A percentile compares a stretch with the other conserved stretches of the same genome.
These are phyloP conservation scores for Choristoneura rosaceana DNA, from an alignment of 2,888 invertebrate genomes.

Conservation along the genomic window DNA sequence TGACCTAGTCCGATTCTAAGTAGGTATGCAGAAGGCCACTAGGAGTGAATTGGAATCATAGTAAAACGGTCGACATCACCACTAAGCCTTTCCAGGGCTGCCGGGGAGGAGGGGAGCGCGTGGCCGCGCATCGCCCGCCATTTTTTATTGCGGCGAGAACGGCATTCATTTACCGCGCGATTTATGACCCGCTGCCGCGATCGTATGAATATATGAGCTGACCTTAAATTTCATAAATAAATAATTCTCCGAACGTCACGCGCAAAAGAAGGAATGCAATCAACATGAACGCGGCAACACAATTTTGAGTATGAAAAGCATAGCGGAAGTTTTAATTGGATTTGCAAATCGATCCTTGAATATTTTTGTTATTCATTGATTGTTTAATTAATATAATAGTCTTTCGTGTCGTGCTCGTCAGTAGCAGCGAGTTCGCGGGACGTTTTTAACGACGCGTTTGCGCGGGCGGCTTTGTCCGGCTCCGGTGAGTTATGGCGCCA, in stretches of 20 bases:
- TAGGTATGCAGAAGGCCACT: no score
- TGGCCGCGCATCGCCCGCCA: slow-evolving; percentile 47
- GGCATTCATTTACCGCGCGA: slow-evolving; percentile 62
- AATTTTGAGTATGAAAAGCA: background rate
- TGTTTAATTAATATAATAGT: background rate
- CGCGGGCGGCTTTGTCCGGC: slow-evolving; percentile 35
- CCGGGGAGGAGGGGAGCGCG: background rate
- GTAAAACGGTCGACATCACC: no score
- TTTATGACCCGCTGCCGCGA: slow-evolving; percentile 51
- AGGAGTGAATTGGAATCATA: no score
- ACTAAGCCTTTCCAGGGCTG: no score
- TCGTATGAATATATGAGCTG: slow-evolving; percentile 51
- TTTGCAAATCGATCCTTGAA: background rate
- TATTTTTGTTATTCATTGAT: background rate
- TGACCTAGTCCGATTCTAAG: no score
- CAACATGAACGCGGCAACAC: background rate
- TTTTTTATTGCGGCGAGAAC: slow-evolving; percentile 66
- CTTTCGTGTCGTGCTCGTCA: background rate
- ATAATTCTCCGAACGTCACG: background rate
- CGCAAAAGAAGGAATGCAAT: background rate
- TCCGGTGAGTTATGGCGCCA: slow-evolving; percentile 51
- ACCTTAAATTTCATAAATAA: slow-evolving; percentile 41
- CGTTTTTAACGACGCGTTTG: slow-evolving; percentile 35
- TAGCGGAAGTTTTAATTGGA: background rate
- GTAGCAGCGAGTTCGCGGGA: slow-evolving; percentile 7